phyloP scores from a whole-genome alignment of 2,888 invertebrate species.

The Papilio elwesi region DNA sequence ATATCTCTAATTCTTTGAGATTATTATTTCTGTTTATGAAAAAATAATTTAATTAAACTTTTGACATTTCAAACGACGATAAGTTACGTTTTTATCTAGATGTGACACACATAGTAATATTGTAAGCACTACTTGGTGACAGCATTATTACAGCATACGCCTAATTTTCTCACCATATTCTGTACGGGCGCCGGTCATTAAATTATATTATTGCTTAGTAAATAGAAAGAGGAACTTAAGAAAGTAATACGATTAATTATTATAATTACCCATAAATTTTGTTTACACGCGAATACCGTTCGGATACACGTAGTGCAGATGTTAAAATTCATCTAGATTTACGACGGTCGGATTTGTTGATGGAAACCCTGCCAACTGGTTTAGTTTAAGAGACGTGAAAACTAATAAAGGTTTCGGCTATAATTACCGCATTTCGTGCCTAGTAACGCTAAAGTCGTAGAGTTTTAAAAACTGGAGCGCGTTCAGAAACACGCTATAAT shows the following conservation, averaged over 20 bases:
- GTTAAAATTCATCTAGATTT: constrained; percentile 18
- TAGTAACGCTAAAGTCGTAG: constrained; percentile 12
- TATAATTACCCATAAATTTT: not conserved
- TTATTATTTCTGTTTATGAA: no score
- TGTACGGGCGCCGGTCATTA: not conserved
- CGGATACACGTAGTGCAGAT: constrained; percentile 17
- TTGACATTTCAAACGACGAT: no score
- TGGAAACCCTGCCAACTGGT: constrained; percentile 28
- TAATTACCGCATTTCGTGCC: constrained; percentile 24
- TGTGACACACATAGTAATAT: no score
- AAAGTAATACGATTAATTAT: not conserved
- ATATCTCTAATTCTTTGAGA: no score
- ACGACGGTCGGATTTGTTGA: constrained; percentile 18
- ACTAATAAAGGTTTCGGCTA: constrained; percentile 24
- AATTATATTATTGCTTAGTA: constrained; percentile 16
- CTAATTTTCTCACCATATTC: not conserved
- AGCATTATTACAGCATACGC: not conserved
- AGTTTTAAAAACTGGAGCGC: constrained; percentile 10
- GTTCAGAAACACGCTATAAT: no score
- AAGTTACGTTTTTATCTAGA: no score
- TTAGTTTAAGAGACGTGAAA: constrained; percentile 32
- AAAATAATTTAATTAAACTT: no score
- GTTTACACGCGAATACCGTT: not conserved
- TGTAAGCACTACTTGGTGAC: no score
- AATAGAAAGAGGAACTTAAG: constrained; percentile 1